Conservation (phyloP, 2,797 vertebrate genomes). For the Cephalopachus bancanus region DNA sequence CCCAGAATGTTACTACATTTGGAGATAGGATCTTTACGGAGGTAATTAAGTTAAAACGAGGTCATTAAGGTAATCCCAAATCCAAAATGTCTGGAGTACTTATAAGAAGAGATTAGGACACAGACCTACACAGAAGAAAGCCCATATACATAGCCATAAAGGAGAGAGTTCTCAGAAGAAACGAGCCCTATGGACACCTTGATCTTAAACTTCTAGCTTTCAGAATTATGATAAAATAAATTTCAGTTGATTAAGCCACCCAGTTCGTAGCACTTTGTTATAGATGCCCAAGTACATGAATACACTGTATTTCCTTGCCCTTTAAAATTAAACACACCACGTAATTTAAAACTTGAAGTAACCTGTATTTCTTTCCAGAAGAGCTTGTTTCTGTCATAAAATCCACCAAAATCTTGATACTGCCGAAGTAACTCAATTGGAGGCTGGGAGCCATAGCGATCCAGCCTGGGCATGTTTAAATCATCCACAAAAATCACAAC, state of each 20-base stretch:
- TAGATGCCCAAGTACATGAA: background rate
- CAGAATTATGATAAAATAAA: conserved; percentile 42
- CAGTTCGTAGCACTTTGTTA: background rate
- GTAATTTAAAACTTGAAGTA: conserved; percentile 54
- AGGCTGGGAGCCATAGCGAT: conserved; percentile 93
- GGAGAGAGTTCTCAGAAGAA: background rate
- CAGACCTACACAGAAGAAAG: background rate
- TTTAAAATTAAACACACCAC: conserved; percentile 11
- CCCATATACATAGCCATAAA: background rate
- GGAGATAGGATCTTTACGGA: background rate
- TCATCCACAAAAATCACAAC: conserved; percentile 94
- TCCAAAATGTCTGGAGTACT: background rate
- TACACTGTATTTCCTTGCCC: background rate
- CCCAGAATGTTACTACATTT: conserved; percentile 10
- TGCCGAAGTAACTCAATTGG: conserved; percentile 93
- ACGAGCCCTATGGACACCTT: background rate
- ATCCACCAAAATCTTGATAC: conserved; percentile 94
- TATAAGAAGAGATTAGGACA: background rate
- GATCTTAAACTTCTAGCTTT: background rate
- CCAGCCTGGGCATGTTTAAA: conserved; percentile 94
- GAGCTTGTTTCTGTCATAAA: conserved; percentile 93
- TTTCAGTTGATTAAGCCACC: background rate
- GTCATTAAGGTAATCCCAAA: background rate
- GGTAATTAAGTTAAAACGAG: background rate
- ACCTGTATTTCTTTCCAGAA: conserved; percentile 95